Conservation (phyloP, 2,888 invertebrate species). For the Venusia cambrica region DNA sequence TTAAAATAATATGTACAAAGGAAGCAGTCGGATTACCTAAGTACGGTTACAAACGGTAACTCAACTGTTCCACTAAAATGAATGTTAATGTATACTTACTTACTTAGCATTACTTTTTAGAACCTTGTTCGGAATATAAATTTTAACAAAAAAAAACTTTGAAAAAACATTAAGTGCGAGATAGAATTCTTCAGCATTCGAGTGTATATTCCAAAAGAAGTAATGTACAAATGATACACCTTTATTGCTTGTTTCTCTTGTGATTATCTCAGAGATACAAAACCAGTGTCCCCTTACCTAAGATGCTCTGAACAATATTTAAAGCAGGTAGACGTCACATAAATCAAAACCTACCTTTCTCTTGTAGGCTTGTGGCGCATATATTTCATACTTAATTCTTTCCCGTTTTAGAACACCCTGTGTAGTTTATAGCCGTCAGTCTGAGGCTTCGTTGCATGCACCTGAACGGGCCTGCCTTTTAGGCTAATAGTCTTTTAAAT, state of each 20-base stretch:
- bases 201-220: too few species aligned
- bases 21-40: too few species aligned
- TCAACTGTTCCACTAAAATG: too few species aligned
- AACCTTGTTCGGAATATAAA: too few species aligned
- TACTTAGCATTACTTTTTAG: too few species aligned
- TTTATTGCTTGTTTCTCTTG: conserved; percentile 13
- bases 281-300: conserved; percentile 33
- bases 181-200: too few species aligned
- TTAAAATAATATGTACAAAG: too few species aligned
- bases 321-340: conserved; percentile 62
- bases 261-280: conserved; percentile 19
- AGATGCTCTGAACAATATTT: conserved; percentile 46
- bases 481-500: conserved; percentile 31
- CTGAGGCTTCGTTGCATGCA: conserved; percentile 49
- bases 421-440: conserved; percentile 64
- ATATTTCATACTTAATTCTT: conserved; percentile 82
- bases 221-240: too few species aligned
- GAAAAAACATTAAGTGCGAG: too few species aligned
- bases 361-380: conserved; percentile 60
- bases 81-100: too few species aligned
- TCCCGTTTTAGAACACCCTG: conserved; percentile 53
- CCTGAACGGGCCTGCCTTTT: conserved; percentile 41
- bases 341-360: conserved; percentile 54
- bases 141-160: too few species aligned
- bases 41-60: too few species aligned